Evolutionary conservation across 2,888 invertebrate species (phyloP).

Genomic region (Arge pagana): DNA sequence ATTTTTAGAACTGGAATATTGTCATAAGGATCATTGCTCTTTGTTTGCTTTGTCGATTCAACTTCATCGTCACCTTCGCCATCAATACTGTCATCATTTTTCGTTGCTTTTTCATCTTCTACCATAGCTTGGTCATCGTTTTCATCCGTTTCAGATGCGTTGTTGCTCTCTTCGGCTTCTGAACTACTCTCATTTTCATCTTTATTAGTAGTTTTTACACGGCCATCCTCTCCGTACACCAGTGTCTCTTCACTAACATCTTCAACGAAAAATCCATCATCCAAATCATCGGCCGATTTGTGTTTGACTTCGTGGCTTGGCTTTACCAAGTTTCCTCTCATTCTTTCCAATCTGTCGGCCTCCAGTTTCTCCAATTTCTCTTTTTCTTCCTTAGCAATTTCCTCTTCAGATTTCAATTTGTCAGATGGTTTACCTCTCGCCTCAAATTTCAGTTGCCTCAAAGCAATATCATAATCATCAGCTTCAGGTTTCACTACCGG

Average conservation of each 20-base stretch:
- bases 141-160: constrained; percentile 54
- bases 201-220: constrained; percentile 57
- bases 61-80: constrained; percentile 29
- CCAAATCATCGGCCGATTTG: constrained; percentile 83
- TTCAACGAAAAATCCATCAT: constrained; percentile 76
- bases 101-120: constrained; percentile 41
- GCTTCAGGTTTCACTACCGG: constrained; percentile 49
- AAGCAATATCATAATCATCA: constrained; percentile 81
- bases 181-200: constrained; percentile 34
- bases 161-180: constrained; percentile 53
- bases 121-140: constrained; percentile 51
- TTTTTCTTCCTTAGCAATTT: constrained; percentile 79
- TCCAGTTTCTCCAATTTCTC: constrained; percentile 78
- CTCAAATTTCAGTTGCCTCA: constrained; percentile 82
- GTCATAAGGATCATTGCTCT: constrained; percentile 16
- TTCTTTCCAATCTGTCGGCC: constrained; percentile 75
- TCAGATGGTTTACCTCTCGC: constrained; percentile 78
- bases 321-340: constrained; percentile 67
- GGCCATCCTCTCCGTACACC: constrained; percentile 62
- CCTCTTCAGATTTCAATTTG: constrained; percentile 81
- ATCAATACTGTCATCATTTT: constrained; percentile 17
- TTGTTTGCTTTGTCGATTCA: neutral
- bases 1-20: constrained; percentile 20
- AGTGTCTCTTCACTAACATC: constrained; percentile 61
- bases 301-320: constrained; percentile 61